Percentiles rank a stretch among this genome's conserved stretches.
Evolutionary conservation across 2,888 invertebrate species (phyloP).

Genomic region (Cataglyphis livida): DNA sequence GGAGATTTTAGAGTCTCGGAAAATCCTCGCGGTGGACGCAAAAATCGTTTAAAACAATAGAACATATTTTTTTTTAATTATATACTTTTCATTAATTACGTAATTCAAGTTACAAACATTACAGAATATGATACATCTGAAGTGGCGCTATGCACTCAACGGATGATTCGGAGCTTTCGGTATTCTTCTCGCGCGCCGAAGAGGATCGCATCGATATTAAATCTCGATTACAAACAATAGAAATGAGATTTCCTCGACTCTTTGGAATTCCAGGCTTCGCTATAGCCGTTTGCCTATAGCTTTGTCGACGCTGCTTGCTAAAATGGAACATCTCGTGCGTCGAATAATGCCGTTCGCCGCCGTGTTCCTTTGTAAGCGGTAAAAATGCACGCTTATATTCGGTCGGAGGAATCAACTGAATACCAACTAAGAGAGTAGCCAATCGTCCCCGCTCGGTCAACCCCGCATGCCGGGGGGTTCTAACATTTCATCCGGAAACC

Average conservation of each 20-base stretch:
- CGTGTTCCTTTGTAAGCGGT: conserved; percentile 38
- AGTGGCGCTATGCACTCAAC: too few species aligned
- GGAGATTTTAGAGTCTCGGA: not conserved
- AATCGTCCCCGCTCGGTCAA: conserved; percentile 60
- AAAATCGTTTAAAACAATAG: not conserved
- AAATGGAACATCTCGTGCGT: conserved; percentile 56
- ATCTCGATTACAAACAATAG: conserved; percentile 18
- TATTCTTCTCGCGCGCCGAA: not conserved
- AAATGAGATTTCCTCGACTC: conserved; percentile 47
- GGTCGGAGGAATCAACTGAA: conserved; percentile 58
- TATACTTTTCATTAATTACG: not conserved
- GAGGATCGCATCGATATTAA: conserved; percentile 19
- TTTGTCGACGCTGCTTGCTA: conserved; percentile 27
- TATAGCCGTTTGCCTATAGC: conserved; percentile 42
- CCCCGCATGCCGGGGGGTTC: conserved; percentile 43
- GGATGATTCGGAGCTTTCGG: not conserved
- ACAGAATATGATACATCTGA: not conserved
- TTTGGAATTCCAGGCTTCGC: conserved; percentile 15
- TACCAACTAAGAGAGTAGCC: conserved; percentile 59
- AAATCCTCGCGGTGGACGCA: not conserved
- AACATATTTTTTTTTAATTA: not conserved
- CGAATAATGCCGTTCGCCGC: conserved; percentile 36
- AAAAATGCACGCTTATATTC: conserved; percentile 25
- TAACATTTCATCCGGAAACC: conserved; percentile 56
- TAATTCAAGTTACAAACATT: not conserved